Evolutionary conservation across 1,140 invertebrate species (phyloP), one percentile per base, ranked within the genome.

Genomic region (Heliconius hewitsoni): DNA sequence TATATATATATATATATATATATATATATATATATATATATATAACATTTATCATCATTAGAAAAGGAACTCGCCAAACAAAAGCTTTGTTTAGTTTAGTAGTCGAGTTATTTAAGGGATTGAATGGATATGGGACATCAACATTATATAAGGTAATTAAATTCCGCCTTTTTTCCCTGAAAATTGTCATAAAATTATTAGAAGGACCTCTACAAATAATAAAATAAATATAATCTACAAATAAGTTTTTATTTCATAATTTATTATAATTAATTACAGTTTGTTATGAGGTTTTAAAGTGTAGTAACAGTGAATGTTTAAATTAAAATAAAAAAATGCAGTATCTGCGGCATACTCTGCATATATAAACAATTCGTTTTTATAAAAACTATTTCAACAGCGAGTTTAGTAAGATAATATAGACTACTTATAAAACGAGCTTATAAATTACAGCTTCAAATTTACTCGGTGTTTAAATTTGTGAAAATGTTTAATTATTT

Each of bases 71-170:
- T 73, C 52, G n/a, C 73, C 52, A 75, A 75, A 79, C 78, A 79
- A 79, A 72, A 77, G 57, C 55, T 80, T 75, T 80, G 78, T 79
- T 81, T 81, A 81, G 82, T 83, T 85, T 81, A 81, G 66, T 81
- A 81, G 66, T 83, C 71, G 27, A 77, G 75, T 81, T 77, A 78
- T 80, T 77, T 82, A 77, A 83, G 82, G 79, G 80, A 81, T 85
- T 86, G 81, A 85, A 83, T 85, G 82, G 73, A 27, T 76, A 82
- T 78, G 73, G 82, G 85, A 78, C 77, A 83, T 74, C 71, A 82
- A 87, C 84, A 87, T 91, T 87, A 88, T 90, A 87, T 86, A 89
- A 86, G 86, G 86, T 84, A 88, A 90, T 91, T 90, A 89, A 75
- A 83, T 75, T 79, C 78, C 79, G 83, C 83, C 85, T 88, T 84